Base-by-base conservation (phyloP, 2,888 invertebrate genomes). In the Eupithecia subfuscata region DNA sequence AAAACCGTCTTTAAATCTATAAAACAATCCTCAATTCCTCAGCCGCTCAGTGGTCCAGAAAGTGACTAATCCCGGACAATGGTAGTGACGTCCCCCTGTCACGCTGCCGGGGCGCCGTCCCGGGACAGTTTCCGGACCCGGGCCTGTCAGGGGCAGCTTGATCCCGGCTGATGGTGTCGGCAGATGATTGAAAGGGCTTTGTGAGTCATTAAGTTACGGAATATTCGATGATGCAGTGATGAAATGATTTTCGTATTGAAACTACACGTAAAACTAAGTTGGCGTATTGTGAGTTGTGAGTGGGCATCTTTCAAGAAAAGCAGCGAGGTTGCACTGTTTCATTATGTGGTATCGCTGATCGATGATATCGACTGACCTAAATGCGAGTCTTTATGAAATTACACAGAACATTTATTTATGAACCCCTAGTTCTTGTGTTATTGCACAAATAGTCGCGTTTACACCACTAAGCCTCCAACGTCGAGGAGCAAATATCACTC, bases 1-100 rank as follows among this genome's bases (percentile, higher is more conserved):
- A 25, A 60, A 25, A 11, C 56, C 56, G 22, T 60, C 25, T 12
- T 12, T 25, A 60, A 12, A 60, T 60, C 25, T 45, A 60, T 22
- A 70, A 70, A 70, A 56, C 22, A 70, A 60, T 34, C n/a, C n/a
- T 67, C 30, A 30, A 70, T 69, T 48, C 74, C 40, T 67, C 71
- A 70, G 70, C 60, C 70, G 77, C 75, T 77, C 68, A 72, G 48
- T 67, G 81, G 82, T 81, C 83, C 83, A 82, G 80, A 84, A 76
- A 84, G 82, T 82, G 82, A 83, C 83, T 79, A 80, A 83, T 82
- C 83, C 76, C 69, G 65, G 37, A 79, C 80, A 83, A 82, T 85
- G 85, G 69, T 82, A 76, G 82, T 88, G 88, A 89, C 86, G 82
- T 87, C 76, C 89, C 88, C 84, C 87, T 83, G 87, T 86, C 87